Percentiles rank a stretch among this genome's conserved stretches.
These are phyloP conservation scores for Rhopalosiphum nymphaeae DNA, from an alignment of 2,888 invertebrate species.

Conservation along the genomic window DNA sequence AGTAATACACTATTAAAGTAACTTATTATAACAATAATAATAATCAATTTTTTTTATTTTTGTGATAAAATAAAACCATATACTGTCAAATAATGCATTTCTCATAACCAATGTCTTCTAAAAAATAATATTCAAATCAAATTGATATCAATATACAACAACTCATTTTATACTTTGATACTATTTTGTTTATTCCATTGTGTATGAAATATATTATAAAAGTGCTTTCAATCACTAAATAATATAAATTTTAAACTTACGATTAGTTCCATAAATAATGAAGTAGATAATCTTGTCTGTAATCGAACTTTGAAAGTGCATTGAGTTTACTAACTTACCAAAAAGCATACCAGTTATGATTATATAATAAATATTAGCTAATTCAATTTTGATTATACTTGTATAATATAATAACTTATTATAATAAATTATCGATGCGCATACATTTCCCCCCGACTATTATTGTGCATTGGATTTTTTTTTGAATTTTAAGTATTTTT, in stretches of 20 bases:
- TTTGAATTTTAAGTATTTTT: constrained; percentile 41
- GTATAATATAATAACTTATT: constrained; percentile 49
- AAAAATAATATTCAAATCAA: constrained; percentile 40
- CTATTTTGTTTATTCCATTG: constrained; percentile 44
- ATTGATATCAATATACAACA: constrained; percentile 45
- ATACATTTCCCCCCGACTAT: constrained; percentile 20
- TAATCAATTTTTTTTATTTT: constrained; percentile 7
- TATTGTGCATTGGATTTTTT: constrained; percentile 39
- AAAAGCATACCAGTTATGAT: constrained; percentile 23
- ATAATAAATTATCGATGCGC: constrained; percentile 42
- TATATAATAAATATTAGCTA: constrained; percentile 43
- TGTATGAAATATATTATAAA: constrained; percentile 41
- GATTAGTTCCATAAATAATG: constrained; percentile 9
- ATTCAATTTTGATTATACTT: constrained; percentile 51
- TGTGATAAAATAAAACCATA: constrained; percentile 44
- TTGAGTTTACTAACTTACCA: constrained; percentile 5
- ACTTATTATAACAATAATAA: constrained; percentile 25
- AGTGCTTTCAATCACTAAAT: constrained; percentile 40
- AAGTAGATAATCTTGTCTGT: constrained; percentile 17
- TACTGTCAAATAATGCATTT: constrained; percentile 60
- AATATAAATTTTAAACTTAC: constrained; percentile 34
- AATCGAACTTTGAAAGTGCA: constrained; percentile 6
- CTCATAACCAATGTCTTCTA: constrained; percentile 60
- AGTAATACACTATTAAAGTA: constrained; percentile 37
- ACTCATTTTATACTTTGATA: constrained; percentile 63